phyloP scores from a whole-genome alignment of 1,140 invertebrate species.

The Cotesia chilonis region DNA sequence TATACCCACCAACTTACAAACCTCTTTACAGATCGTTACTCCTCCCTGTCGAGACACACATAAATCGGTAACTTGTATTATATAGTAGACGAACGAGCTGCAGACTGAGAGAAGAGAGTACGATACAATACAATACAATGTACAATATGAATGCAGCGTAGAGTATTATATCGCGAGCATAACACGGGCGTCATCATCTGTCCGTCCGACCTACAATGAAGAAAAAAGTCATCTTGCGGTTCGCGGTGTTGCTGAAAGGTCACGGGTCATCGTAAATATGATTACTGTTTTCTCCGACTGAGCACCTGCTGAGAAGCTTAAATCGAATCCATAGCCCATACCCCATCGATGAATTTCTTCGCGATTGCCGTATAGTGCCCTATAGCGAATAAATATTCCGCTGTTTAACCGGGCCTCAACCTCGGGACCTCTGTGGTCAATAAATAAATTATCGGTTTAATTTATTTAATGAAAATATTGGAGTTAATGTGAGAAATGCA shows the following conservation, averaged over 20 bases:
- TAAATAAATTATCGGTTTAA: too few relatives aligned
- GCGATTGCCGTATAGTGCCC: too few relatives aligned
- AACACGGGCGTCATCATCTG: constrained; percentile 12
- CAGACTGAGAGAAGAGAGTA: too few relatives aligned
- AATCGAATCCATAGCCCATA: constrained; percentile 12
- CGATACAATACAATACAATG: too few relatives aligned
- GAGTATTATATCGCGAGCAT: too few relatives aligned
- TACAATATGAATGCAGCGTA: too few relatives aligned
- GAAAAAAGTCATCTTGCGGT: constrained; percentile 5
- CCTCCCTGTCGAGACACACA: constrained; percentile 59
- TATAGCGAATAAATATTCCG: too few relatives aligned
- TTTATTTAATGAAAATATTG: too few relatives aligned
- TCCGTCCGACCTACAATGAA: constrained; percentile 22
- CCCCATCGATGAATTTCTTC: constrained; percentile 6
- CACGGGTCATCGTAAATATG: constrained; percentile 24
- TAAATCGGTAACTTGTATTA: constrained; percentile 45
- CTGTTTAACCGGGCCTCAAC: too few relatives aligned
- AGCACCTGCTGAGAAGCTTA: constrained; percentile 12
- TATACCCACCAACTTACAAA: constrained; percentile 63
- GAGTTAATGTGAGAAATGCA: too few relatives aligned
- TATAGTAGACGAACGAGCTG: neutral
- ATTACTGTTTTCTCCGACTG: neutral
- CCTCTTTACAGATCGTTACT: constrained; percentile 66
- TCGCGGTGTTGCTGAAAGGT: constrained; percentile 8
- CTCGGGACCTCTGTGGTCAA: too few relatives aligned